phyloP scores from a whole-genome alignment of 2,113 vertebrate genomes.

The Oryzias celebensis region DNA sequence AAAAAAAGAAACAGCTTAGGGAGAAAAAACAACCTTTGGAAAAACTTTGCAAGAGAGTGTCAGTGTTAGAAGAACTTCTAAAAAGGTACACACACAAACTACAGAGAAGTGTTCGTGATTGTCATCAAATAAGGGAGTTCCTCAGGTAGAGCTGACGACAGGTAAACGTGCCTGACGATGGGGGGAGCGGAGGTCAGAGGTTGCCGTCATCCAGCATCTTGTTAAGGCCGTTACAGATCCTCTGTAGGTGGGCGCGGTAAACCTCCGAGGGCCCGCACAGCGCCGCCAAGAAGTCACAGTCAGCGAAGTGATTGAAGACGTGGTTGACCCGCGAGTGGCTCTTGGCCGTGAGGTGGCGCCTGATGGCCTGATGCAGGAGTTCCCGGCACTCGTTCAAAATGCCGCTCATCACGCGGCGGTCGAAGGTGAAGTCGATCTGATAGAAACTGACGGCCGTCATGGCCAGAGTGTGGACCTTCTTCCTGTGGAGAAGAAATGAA shows the following conservation, averaged over 20 bases:
- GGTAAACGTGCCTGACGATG: slow-evolving; percentile 18
- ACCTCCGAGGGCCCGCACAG: slow-evolving; percentile 87
- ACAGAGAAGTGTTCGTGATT: slow-evolving; percentile 30
- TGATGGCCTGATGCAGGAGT: slow-evolving; percentile 89
- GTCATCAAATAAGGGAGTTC: slow-evolving; percentile 24
- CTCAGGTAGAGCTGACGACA: slow-evolving; percentile 1
- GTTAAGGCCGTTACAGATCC: slow-evolving; percentile 88
- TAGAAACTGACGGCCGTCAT: slow-evolving; percentile 94
- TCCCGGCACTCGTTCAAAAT: slow-evolving; percentile 89
- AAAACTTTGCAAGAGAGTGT: slow-evolving; percentile 32
- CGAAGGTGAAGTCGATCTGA: slow-evolving; percentile 97
- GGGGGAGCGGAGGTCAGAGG: slow-evolving; percentile 76
- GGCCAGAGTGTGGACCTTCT: slow-evolving; percentile 88
- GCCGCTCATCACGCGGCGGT: slow-evolving; percentile 88
- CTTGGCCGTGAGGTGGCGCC: slow-evolving; percentile 89
- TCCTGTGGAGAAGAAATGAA: slow-evolving; percentile 61
- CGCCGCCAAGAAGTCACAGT: slow-evolving; percentile 88
- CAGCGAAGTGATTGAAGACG: slow-evolving; percentile 90
- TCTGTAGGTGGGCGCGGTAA: slow-evolving; percentile 83
- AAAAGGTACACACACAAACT: slow-evolving; percentile 44
- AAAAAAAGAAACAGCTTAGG: slow-evolving; percentile 10
- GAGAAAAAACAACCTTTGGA: slow-evolving; percentile 52
- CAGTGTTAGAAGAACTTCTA: slow-evolving; percentile 51
- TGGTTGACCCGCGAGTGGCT: slow-evolving; percentile 92
- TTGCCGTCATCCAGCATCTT: slow-evolving; percentile 90